Conservation (phyloP, 1,140 invertebrate species). For the Nephila pilipes region DNA sequence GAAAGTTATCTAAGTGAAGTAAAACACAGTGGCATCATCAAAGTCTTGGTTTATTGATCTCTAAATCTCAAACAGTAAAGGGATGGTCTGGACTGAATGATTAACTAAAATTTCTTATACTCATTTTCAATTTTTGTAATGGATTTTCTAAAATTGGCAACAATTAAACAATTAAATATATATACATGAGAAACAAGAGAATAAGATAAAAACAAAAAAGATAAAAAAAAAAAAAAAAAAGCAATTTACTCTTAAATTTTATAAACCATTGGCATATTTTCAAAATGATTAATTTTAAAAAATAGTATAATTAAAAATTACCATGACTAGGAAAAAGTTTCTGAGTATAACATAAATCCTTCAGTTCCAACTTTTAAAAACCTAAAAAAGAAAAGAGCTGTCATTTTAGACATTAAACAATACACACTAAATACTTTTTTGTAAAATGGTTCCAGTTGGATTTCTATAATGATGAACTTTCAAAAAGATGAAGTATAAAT, state of each 20-base stretch:
- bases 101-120: neutral
- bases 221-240: too few relatives aligned
- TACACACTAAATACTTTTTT: too few relatives aligned
- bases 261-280: too few relatives aligned
- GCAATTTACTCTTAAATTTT: too few relatives aligned
- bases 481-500: too few relatives aligned
- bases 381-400: too few relatives aligned
- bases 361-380: too few relatives aligned
- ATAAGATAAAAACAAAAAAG: too few relatives aligned
- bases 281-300: too few relatives aligned
- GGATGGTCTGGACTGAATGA: conserved; percentile 64
- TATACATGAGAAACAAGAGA: neutral
- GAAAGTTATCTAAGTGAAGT: neutral
- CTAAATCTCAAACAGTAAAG: neutral
- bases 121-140: neutral
- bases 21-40: conserved; percentile 71
- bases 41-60: neutral
- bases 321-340: neutral
- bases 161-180: neutral
- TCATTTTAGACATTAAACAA: too few relatives aligned
- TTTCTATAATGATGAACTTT: too few relatives aligned
- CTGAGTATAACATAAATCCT: neutral
- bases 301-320: neutral
- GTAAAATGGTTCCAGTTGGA: too few relatives aligned
- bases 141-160: neutral